Evolutionary conservation across 2,797 vertebrate genomes (phyloP).

Genomic region (Takifugu rubripes): DNA sequence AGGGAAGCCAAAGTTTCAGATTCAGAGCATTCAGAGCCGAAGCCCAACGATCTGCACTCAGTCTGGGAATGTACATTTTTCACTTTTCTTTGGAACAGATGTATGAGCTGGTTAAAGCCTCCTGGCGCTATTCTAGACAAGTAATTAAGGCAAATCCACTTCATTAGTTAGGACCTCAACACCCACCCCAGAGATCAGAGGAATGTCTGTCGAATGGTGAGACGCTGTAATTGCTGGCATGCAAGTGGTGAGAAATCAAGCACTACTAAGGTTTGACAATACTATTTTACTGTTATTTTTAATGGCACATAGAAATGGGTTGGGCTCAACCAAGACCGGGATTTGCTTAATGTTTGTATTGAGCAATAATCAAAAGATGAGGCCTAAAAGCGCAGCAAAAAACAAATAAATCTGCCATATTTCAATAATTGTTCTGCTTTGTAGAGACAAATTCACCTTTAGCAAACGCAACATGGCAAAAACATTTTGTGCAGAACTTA

Average conservation of each 20-base stretch:
- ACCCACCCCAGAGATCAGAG: slow-evolving; percentile 45
- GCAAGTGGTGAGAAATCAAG: slow-evolving; percentile 15
- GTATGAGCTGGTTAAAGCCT: slow-evolving; percentile 50
- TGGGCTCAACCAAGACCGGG: no score
- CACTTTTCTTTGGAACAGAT: slow-evolving; percentile 69
- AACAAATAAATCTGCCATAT: no score
- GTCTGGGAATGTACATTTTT: slow-evolving; percentile 57
- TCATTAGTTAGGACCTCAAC: slow-evolving; percentile 61
- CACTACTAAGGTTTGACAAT: no score
- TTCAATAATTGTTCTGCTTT: no score
- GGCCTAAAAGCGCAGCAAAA: no score
- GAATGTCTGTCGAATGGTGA: slow-evolving; percentile 32
- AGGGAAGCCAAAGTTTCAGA: slow-evolving; percentile 62
- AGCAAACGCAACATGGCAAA: no score
- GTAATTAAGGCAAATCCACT: slow-evolving; percentile 71
- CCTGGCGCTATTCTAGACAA: slow-evolving; percentile 58
- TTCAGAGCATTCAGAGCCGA: slow-evolving; percentile 39
- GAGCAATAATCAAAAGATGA: no score
- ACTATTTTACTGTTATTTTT: no score
- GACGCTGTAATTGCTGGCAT: slow-evolving; percentile 34
- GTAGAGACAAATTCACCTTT: no score
- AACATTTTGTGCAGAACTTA: no score
- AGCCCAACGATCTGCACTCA: slow-evolving; percentile 58
- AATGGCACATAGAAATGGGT: no score
- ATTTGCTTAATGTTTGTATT: no score